These are phyloP conservation scores for Hassar affinis DNA, from an alignment of 2,113 vertebrate species.

Conservation along the genomic window DNA sequence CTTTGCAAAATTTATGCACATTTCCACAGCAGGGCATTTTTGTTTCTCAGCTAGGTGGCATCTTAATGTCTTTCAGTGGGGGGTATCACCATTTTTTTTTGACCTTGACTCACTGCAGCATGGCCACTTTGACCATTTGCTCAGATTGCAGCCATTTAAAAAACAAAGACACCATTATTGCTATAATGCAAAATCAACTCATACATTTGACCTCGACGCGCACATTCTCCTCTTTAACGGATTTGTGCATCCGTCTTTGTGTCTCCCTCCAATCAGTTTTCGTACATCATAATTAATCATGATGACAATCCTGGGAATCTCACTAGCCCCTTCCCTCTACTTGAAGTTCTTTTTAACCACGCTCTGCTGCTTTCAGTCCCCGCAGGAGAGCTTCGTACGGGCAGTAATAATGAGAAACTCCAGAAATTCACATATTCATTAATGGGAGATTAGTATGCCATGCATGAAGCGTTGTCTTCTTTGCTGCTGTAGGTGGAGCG, in stretches of 20 bases:
- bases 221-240: background rate
- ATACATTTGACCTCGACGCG: background rate
- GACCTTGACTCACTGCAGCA: background rate
- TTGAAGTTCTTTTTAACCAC: conserved; percentile 10
- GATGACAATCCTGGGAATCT: conserved; percentile 27
- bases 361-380: conserved; percentile 25
- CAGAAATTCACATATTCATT: conserved; percentile 46
- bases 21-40: conserved; percentile 8
- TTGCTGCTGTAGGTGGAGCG: conserved; percentile 39
- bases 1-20: conserved; percentile 42
- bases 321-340: conserved; percentile 19
- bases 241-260: background rate
- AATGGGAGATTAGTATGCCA: conserved; percentile 47
- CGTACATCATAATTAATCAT: conserved; percentile 28
- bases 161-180: background rate
- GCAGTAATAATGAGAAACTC: conserved; percentile 41
- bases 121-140: conserved; percentile 16
- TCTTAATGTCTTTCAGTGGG: conserved; percentile 10
- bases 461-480: conserved; percentile 28
- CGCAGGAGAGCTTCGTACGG: conserved; percentile 17
- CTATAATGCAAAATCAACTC: background rate
- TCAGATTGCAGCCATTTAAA: conserved; percentile 7
- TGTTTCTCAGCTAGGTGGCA: conserved; percentile 5
- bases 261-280: background rate
- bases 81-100: conserved; percentile 2